Conservation (phyloP, 2,113 vertebrate genomes). For the Pholis gunnellus region DNA sequence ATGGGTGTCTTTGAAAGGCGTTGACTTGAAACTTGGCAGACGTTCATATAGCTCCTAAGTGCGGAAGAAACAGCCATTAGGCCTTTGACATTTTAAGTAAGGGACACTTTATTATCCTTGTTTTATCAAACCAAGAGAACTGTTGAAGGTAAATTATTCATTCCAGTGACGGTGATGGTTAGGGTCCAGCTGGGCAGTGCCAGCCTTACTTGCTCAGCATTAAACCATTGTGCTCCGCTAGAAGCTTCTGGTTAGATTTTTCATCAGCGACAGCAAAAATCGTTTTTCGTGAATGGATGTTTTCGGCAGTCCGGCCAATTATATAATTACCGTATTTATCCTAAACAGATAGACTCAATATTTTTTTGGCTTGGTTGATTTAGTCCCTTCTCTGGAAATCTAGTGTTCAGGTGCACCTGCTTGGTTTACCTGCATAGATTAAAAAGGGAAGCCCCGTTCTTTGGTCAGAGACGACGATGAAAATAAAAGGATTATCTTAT, state of each 20-base stretch:
- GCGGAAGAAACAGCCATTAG: constrained; percentile 33
- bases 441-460: neutral
- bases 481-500: too few relatives aligned
- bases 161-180: constrained; percentile 34
- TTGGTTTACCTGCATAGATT: neutral
- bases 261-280: constrained; percentile 15
- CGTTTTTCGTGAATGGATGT: neutral
- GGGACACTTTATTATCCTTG: constrained; percentile 37
- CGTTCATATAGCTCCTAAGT: constrained; percentile 26
- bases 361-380: neutral
- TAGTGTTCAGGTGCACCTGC: neutral
- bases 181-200: constrained; percentile 29
- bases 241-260: constrained; percentile 4
- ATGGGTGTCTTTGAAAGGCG: constrained; percentile 26
- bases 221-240: constrained; percentile 12
- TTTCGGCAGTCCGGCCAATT: neutral
- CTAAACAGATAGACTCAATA: constrained; percentile 1
- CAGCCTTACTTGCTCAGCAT: constrained; percentile 44
- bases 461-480: neutral
- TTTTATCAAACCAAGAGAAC: constrained; percentile 42
- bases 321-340: neutral
- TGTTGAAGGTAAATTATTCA: constrained; percentile 65
- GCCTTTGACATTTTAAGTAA: constrained; percentile 42
- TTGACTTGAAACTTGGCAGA: constrained; percentile 38
- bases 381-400: neutral